Percentiles rank a stretch among this genome's conserved stretches.
Evolutionary conservation across 2,888 invertebrate species (phyloP).

Genomic region (Cepaea hortensis): DNA sequence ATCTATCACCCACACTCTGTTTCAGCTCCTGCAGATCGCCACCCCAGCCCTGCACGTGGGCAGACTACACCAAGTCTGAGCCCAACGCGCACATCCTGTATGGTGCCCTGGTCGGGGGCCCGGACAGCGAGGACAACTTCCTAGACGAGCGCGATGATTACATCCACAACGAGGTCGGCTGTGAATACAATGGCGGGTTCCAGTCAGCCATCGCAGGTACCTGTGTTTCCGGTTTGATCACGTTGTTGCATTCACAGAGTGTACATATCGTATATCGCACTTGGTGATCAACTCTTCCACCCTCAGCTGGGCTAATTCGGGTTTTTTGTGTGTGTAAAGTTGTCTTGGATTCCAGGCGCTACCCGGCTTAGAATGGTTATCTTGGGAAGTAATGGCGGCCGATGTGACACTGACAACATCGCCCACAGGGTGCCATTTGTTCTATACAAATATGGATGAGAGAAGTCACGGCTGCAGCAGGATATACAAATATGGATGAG

Average conservation of each 20-base stretch:
- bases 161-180: conserved; percentile 69
- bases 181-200: conserved; percentile 72
- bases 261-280: too few species aligned
- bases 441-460: too few species aligned
- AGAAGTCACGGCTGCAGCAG: too few species aligned
- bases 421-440: too few species aligned
- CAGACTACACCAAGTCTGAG: conserved; percentile 50
- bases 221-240: conserved; percentile 5
- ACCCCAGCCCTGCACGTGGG: conserved; percentile 55
- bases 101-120: conserved; percentile 68
- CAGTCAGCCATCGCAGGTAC: conserved; percentile 69
- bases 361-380: too few species aligned
- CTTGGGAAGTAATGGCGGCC: too few species aligned
- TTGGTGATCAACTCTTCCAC: background rate
- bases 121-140: conserved; percentile 63
- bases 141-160: conserved; percentile 66
- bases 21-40: conserved; percentile 55
- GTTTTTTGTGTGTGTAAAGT: background rate
- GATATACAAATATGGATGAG: too few species aligned
- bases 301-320: background rate
- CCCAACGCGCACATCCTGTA: conserved; percentile 62
- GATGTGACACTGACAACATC: too few species aligned
- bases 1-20: background rate
- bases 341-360: too few species aligned
- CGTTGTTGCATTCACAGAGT: too few species aligned